phyloP scores from a whole-genome alignment of 2,888 invertebrate genomes.

The Drosophila pseudotakahashii region DNA sequence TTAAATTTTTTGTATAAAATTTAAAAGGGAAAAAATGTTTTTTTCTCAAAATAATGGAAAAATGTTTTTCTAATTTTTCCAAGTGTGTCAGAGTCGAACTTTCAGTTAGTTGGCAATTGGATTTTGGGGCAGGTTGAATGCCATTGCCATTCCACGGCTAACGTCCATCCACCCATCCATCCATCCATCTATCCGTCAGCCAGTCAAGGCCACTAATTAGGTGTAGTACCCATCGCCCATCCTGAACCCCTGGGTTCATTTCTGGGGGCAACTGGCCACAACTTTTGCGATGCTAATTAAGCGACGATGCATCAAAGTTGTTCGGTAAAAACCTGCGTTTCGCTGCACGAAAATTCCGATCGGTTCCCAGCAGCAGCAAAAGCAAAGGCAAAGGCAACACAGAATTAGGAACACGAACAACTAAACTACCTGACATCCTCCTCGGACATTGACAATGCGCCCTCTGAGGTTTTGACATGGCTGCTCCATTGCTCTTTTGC shows the following conservation, averaged over 20 bases:
- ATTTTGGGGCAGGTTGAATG: conserved; percentile 49
- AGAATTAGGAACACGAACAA: background rate
- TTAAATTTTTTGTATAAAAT: too few relatives aligned
- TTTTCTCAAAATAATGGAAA: too few relatives aligned
- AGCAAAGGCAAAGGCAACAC: background rate
- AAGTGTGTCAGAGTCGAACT: background rate
- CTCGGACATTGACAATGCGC: conserved; percentile 72
- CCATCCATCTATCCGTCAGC: conserved; percentile 42
- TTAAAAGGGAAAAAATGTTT: too few relatives aligned
- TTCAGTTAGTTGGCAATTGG: conserved; percentile 28
- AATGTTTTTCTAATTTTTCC: background rate
- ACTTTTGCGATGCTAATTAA: conserved; percentile 68
- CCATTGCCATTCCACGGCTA: conserved; percentile 61
- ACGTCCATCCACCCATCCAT: conserved; percentile 23
- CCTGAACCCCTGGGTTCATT: conserved; percentile 2
- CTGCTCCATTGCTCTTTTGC: conserved; percentile 32
- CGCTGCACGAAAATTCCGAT: conserved; percentile 49
- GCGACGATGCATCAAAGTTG: conserved; percentile 70
- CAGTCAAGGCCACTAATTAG: conserved; percentile 75
- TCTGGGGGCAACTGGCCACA: conserved; percentile 1
- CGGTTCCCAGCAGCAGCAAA: conserved; percentile 17
- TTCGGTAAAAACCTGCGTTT: conserved; percentile 61
- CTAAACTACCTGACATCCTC: conserved; percentile 8
- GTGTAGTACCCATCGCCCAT: conserved; percentile 42
- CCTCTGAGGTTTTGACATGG: conserved; percentile 71